Evolutionary conservation across 2,888 invertebrate species (phyloP).

Genomic region (Cantharis lateralis): DNA sequence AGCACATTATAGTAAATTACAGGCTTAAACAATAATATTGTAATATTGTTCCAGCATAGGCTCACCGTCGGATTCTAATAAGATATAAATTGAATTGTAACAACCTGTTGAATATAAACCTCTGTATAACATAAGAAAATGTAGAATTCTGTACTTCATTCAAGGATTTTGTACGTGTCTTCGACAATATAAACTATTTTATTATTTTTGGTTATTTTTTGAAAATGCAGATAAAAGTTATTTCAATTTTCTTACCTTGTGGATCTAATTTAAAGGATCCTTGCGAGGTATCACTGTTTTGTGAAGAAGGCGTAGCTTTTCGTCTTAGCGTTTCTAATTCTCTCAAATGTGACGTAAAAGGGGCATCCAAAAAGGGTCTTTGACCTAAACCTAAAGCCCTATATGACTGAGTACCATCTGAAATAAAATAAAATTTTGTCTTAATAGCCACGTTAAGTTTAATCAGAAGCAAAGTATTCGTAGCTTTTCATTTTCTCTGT

Average conservation of each 20-base stretch:
- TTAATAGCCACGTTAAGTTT: not conserved
- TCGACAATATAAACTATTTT: not conserved
- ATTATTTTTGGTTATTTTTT: not conserved
- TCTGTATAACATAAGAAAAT: conserved; percentile 16
- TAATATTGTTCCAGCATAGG: conserved; percentile 32
- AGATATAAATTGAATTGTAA: conserved; percentile 40
- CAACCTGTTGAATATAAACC: conserved; percentile 38
- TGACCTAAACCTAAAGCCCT: conserved; percentile 75
- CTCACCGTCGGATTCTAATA: conserved; percentile 35
- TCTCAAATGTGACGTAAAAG: conserved; percentile 68
- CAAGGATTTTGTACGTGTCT: conserved; percentile 5
- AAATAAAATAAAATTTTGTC: conserved; percentile 27
- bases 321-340: conserved; percentile 74
- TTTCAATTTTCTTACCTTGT: conserved; percentile 33
- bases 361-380: conserved; percentile 69
- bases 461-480: not conserved
- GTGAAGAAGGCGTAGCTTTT: conserved; percentile 58
- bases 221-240: not conserved
- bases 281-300: conserved; percentile 42
- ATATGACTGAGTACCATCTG: conserved; percentile 67
- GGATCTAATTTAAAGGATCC: conserved; percentile 37
- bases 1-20: conserved; percentile 31
- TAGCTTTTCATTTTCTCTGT: not conserved
- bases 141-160: conserved; percentile 19
- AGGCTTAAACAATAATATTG: conserved; percentile 24